Evolutionary conservation across 1,140 invertebrate genomes (phyloP), one percentile per base, ranked within the genome.

Genomic region (Cydia amplana): DNA sequence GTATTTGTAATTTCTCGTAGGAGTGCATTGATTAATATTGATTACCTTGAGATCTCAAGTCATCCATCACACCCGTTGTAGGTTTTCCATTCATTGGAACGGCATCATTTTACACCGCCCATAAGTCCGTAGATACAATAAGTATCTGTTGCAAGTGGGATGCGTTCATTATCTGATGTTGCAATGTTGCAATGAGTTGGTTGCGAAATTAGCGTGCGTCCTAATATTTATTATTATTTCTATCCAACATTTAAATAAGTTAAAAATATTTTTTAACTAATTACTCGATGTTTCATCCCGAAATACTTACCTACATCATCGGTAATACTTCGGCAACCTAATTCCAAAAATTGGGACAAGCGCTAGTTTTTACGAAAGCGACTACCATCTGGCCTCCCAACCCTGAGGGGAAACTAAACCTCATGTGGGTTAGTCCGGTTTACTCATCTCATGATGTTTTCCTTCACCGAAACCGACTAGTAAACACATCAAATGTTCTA

Each of bases 71-170:
- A 46, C 36, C 46, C 49, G 78, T 32, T 75, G 78, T 79, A 79
- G 75, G 78, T 74, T 75, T 73, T 72, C 55, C 70, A 70, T 77
- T 77, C 63, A 73, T 73, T 51, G 16, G 72, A 76, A 55, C 55
- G 18, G 46, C 73, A 73, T 76, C 64, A 78, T 76, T 76, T 72
- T 73, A 60, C 72, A 55, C 73, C 73, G 55, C 64, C 73, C 64
- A 76, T 76, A 73, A 25, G 64, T 46, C 23, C 75, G 25, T 65
- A 74, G 75, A 79, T 79, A 60, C 65, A 70, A 70, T 70, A 43
- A 70, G 43, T 72, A 76, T 80, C 78, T 32, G n/a, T 32, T 40
- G 74, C 18, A 43, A 72, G 79, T 80, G 79, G 79, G 79, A 77
- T 75, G 79, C 46, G 65, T 25, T 43, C 43, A 76, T 73, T 70